These are phyloP conservation scores for Sinocyclocheilus maitianheensis DNA, from an alignment of 2,113 vertebrate species.

Conservation along the genomic window DNA sequence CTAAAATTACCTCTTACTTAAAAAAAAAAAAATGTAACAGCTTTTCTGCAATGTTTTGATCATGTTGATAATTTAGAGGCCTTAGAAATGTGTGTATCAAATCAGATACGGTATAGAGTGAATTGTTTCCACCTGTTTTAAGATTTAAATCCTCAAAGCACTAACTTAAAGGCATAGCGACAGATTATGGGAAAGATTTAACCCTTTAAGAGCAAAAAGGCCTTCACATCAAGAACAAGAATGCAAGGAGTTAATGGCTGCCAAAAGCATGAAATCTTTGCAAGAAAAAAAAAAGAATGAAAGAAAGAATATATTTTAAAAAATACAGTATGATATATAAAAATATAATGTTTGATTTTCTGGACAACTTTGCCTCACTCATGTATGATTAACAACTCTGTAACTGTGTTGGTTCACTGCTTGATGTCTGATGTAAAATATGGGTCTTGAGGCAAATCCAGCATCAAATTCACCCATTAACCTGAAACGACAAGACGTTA, in stretches of 20 bases:
- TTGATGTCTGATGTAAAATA: background rate
- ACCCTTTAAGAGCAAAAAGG: background rate
- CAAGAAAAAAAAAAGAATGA: background rate
- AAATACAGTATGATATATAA: too few relatives aligned
- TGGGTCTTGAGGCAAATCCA: background rate
- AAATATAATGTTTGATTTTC: too few relatives aligned
- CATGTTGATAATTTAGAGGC: too few relatives aligned
- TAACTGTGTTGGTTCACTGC: background rate
- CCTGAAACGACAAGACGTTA: background rate
- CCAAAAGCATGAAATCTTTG: background rate
- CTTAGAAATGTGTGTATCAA: background rate
- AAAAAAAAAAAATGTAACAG: background rate
- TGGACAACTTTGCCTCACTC: background rate
- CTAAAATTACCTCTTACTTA: background rate
- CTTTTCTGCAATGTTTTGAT: background rate
- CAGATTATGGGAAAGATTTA: background rate
- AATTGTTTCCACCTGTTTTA: too few relatives aligned
- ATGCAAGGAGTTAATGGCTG: background rate
- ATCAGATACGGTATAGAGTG: too few relatives aligned
- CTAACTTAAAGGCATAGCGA: background rate
- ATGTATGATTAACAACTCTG: background rate
- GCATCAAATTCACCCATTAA: background rate
- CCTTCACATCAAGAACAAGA: background rate
- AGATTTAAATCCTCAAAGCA: too few relatives aligned
- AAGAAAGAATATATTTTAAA: too few relatives aligned